Evolutionary conservation across 2,113 vertebrate species (phyloP).

Genomic region (Macroglossus sobrinus): DNA sequence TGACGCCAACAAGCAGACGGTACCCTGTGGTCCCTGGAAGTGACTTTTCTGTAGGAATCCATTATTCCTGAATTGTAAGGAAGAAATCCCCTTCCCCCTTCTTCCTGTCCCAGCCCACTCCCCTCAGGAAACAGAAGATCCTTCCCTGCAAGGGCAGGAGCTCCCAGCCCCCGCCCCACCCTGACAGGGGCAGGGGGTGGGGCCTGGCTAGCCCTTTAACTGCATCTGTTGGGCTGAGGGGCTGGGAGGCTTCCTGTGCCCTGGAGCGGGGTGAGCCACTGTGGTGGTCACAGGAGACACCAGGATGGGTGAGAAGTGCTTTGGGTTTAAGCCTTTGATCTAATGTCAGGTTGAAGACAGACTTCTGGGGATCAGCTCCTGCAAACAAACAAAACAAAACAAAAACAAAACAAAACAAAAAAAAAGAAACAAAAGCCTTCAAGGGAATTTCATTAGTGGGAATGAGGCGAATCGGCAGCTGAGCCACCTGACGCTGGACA

Average conservation of each 20-base stretch:
- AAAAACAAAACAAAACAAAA: too few relatives aligned
- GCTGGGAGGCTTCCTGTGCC: too few relatives aligned
- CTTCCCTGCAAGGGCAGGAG: too few relatives aligned
- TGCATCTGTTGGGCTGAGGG: accelerated
- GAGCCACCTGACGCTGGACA: not conserved
- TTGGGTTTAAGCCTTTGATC: not conserved
- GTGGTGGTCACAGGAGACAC: not conserved
- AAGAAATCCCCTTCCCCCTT: not conserved
- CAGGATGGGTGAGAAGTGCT: not conserved
- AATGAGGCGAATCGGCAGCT: not conserved
- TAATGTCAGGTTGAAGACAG: not conserved
- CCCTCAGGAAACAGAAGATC: not conserved
- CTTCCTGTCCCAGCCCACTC: not conserved
- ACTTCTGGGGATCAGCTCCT: not conserved
- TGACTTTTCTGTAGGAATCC: not conserved
- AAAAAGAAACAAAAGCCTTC: not conserved
- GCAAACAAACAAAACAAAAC: not conserved
- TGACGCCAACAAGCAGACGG: accelerated
- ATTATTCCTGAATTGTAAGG: not conserved
- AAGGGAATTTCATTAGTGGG: not conserved
- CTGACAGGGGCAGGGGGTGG: not conserved
- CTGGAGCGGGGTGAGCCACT: accelerated
- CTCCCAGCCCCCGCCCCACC: accelerated
- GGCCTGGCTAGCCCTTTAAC: not conserved
- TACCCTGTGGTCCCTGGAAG: not conserved